Evolutionary conservation across 2,113 vertebrate genomes (phyloP).

Genomic region (Sula dactylatra): DNA sequence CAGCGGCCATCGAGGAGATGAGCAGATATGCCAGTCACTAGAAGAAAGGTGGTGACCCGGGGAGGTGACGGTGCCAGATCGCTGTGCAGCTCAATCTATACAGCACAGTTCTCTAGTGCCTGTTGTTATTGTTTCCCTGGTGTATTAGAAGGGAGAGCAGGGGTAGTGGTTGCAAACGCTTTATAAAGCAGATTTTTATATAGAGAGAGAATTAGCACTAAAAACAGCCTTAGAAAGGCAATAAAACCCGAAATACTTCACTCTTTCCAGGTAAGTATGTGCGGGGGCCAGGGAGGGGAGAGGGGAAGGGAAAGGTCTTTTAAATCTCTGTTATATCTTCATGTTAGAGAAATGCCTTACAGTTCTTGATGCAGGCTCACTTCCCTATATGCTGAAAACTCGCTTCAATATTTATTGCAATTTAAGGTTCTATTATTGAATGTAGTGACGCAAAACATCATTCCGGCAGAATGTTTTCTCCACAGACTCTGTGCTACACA

Average conservation of each 20-base stretch:
- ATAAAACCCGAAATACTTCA: not conserved
- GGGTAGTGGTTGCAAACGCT: not conserved
- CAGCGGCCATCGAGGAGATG: not conserved
- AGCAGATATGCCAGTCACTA: slow-evolving; percentile 26
- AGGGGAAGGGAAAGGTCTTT: not conserved
- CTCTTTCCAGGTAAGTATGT: not conserved
- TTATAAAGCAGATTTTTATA: not conserved
- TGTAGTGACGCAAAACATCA: not conserved
- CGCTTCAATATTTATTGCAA: not conserved
- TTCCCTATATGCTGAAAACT: not conserved
- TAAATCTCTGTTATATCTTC: not conserved
- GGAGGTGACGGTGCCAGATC: not conserved
- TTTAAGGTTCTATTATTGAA: not conserved
- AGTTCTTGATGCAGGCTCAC: not conserved
- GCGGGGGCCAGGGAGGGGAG: too few species aligned
- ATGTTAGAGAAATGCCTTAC: not conserved
- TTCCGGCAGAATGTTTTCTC: not conserved
- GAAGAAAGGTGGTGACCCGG: not conserved
- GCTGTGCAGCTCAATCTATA: not conserved
- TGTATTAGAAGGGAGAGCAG: not conserved
- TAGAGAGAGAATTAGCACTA: not conserved
- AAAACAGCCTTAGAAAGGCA: not conserved
- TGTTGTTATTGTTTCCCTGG: not conserved
- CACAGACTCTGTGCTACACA: not conserved
- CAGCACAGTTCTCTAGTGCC: not conserved